Conservation (phyloP, 2,888 invertebrate species). For the Nemapogon koenigi region DNA sequence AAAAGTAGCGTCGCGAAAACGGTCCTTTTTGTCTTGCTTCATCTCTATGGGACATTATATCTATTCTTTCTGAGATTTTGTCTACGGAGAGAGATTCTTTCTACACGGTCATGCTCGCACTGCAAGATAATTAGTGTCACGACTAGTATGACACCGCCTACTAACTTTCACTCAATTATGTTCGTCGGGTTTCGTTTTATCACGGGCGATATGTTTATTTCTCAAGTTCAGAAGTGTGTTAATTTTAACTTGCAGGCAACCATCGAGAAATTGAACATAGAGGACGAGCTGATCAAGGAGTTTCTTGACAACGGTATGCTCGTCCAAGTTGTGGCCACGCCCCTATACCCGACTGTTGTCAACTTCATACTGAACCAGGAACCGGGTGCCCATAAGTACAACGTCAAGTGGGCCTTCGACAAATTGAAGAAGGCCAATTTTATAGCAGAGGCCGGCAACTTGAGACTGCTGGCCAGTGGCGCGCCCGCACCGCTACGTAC, state of each 20-base stretch:
- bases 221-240: too few relatives aligned
- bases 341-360: slow-evolving; percentile 28
- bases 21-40: too few relatives aligned
- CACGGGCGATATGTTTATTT: too few relatives aligned
- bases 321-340: slow-evolving; percentile 36
- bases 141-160: too few relatives aligned
- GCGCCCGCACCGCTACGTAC: slow-evolving; percentile 38
- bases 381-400: slow-evolving; percentile 21
- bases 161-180: too few relatives aligned
- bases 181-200: too few relatives aligned
- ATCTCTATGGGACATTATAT: too few relatives aligned
- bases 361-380: slow-evolving; percentile 33
- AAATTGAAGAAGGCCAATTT: slow-evolving; percentile 34
- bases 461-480: slow-evolving; percentile 31
- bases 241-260: slow-evolving; percentile 29
- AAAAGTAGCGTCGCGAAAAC: too few relatives aligned
- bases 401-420: slow-evolving; percentile 32
- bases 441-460: slow-evolving; percentile 45
- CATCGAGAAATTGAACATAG: slow-evolving; percentile 29
- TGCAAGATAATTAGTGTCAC: too few relatives aligned
- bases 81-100: too few relatives aligned
- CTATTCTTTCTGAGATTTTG: too few relatives aligned
- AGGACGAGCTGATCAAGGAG: slow-evolving; percentile 39
- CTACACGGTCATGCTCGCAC: too few relatives aligned
- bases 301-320: slow-evolving; percentile 43